Evolutionary conservation across 2,113 vertebrate genomes (phyloP).

Genomic region (Cynoglossus semilaevis): DNA sequence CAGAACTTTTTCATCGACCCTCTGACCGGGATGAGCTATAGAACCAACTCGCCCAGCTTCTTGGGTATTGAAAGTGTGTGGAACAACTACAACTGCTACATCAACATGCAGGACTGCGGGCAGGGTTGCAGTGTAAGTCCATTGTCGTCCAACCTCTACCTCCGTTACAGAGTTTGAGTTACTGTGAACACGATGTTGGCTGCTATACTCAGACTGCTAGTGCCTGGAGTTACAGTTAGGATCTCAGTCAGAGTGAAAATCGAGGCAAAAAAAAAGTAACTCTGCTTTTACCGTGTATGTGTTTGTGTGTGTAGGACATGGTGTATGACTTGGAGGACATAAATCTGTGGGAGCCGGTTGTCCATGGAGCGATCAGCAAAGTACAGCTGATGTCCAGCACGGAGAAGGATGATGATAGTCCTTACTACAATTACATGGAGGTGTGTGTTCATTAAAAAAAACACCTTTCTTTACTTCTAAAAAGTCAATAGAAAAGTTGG

Average conservation of each 20-base stretch:
- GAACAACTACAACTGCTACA: slow-evolving; percentile 91
- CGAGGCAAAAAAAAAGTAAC: too few relatives aligned
- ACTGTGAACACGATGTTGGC: too few relatives aligned
- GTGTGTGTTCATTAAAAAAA: not conserved
- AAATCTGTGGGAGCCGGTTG: slow-evolving; percentile 82
- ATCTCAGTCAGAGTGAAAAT: too few relatives aligned
- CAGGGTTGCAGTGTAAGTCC: slow-evolving; percentile 79
- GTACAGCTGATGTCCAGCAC: slow-evolving; percentile 22
- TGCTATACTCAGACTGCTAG: too few relatives aligned
- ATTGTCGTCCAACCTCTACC: fast-evolving
- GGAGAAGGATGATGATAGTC: too few relatives aligned
- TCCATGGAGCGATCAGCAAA: slow-evolving; percentile 33
- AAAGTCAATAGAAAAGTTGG: too few relatives aligned
- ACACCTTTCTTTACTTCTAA: too few relatives aligned
- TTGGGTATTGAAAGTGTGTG: slow-evolving; percentile 91
- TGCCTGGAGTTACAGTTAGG: too few relatives aligned
- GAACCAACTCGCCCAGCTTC: slow-evolving; percentile 73
- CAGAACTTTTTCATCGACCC: slow-evolving; percentile 92
- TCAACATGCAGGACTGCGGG: slow-evolving; percentile 92
- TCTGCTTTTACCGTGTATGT: slow-evolving; percentile 3
- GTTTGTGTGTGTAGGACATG: slow-evolving; percentile 76
- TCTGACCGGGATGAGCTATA: slow-evolving; percentile 77
- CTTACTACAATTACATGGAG: too few relatives aligned
- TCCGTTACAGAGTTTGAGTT: not conserved
- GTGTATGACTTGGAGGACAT: slow-evolving; percentile 82